Percentiles rank a stretch among this genome's conserved stretches.
Evolutionary conservation across 2,888 invertebrate genomes (phyloP).

Genomic region (Ochropleura leucogaster): DNA sequence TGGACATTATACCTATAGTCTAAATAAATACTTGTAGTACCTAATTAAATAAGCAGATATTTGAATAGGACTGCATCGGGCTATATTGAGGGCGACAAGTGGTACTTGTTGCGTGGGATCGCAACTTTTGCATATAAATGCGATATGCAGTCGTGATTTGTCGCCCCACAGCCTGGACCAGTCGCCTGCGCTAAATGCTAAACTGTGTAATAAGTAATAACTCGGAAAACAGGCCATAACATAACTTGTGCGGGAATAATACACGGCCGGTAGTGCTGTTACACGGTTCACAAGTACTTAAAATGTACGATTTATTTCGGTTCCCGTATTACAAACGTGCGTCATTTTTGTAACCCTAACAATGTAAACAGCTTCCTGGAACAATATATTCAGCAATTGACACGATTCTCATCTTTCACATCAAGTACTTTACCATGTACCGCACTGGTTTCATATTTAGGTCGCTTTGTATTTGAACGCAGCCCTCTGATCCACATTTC

Average conservation of each 20-base stretch:
- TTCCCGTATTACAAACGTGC: constrained; percentile 25
- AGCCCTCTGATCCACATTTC: constrained; percentile 76
- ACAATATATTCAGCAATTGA: constrained; percentile 77
- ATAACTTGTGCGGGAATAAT: constrained; percentile 42
- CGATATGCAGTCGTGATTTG: constrained; percentile 79
- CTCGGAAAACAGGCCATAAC: constrained; percentile 50
- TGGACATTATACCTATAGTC: constrained; percentile 26
- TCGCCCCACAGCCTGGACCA: constrained; percentile 66
- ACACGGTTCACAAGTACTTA: constrained; percentile 21
- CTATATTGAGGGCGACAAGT: constrained; percentile 73
- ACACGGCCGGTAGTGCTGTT: constrained; percentile 31
- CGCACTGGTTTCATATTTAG: constrained; percentile 75
- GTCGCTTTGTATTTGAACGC: constrained; percentile 75
- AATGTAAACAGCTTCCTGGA: constrained; percentile 77
- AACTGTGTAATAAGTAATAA: constrained; percentile 71
- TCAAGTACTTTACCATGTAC: constrained; percentile 54
- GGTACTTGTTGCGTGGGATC: constrained; percentile 86
- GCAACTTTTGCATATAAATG: constrained; percentile 79
- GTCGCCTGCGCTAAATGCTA: constrained; percentile 73
- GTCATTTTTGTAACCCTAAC: constrained; percentile 50
- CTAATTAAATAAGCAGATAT: constrained; percentile 64
- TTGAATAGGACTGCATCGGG: constrained; percentile 58
- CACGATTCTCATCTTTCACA: constrained; percentile 81
- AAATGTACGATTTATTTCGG: constrained; percentile 29
- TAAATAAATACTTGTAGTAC: constrained; percentile 60